Percentiles rank a stretch among this genome's conserved stretches.
Evolutionary conservation across 2,797 vertebrate genomes (phyloP).

Genomic region (Coregonus ussuriensis): DNA sequence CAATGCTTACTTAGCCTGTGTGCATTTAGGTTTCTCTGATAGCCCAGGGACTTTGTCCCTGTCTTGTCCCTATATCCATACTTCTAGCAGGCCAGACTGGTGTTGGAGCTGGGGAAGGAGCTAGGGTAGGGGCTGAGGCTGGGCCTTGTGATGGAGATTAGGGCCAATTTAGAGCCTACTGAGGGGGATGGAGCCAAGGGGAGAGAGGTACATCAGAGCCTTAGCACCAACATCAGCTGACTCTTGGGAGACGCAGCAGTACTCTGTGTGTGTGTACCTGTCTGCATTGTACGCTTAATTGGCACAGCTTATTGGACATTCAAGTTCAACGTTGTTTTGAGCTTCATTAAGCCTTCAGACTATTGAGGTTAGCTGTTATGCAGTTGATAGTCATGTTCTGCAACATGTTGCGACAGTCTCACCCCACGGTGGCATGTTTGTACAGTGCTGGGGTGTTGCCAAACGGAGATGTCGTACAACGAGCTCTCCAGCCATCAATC

Average conservation of each 20-base stretch:
- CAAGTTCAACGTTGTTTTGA: neutral
- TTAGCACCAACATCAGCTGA: conserved; percentile 48
- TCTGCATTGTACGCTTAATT: neutral
- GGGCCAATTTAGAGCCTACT: conserved; percentile 57
- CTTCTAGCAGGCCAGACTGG: neutral
- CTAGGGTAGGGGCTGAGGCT: neutral
- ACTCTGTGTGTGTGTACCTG: conserved; percentile 20
- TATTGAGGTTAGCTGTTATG: too few relatives aligned
- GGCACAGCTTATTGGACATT: neutral
- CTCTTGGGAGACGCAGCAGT: neutral
- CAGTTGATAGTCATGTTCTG: conserved; percentile 27
- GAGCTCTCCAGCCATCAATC: conserved; percentile 34
- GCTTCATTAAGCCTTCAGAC: conserved; percentile 8
- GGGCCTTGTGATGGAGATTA: conserved; percentile 65
- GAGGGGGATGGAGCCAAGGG: conserved; percentile 37
- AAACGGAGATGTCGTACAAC: conserved; percentile 36
- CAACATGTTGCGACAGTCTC: conserved; percentile 34
- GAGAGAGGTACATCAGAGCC: conserved; percentile 43
- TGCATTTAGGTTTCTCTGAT: neutral
- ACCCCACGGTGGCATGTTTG: conserved; percentile 29
- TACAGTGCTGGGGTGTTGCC: conserved; percentile 42
- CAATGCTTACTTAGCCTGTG: neutral
- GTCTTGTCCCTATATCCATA: neutral
- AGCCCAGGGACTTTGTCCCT: too few relatives aligned
- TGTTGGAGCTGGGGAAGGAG: too few relatives aligned